Conservation (phyloP, 2,113 vertebrate species). For the Paramormyrops kingsleyae region DNA sequence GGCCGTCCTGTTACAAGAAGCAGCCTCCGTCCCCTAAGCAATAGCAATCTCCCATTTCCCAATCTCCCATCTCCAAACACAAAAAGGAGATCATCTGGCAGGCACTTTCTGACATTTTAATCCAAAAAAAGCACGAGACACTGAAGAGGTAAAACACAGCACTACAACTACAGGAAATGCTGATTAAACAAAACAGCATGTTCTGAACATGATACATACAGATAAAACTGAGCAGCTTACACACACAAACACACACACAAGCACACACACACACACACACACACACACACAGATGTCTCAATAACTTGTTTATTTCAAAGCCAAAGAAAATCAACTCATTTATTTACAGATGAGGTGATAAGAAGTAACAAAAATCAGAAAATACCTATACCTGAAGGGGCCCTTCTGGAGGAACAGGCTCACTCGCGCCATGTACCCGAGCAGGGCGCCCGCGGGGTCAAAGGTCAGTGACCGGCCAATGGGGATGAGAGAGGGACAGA, state of each 20-base stretch:
- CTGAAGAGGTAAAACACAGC: not conserved
- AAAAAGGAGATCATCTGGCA: not conserved
- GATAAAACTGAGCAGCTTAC: not conserved
- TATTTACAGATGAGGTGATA: not conserved
- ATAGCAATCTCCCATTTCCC: not conserved
- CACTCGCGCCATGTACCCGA: conserved; percentile 57
- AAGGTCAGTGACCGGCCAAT: conserved; percentile 4
- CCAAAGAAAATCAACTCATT: conserved; percentile 30
- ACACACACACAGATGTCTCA: conserved; percentile 12
- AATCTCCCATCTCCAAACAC: not conserved
- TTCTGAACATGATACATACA: conserved; percentile 25
- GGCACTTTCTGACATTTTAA: not conserved
- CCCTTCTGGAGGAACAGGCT: conserved; percentile 53
- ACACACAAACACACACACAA: not conserved
- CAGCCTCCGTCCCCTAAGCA: not conserved
- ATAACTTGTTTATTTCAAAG: conserved; percentile 22
- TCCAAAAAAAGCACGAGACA: not conserved
- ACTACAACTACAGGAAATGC: not conserved
- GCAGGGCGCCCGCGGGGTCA: conserved; percentile 40
- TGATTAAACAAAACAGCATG: not conserved
- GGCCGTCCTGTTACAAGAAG: not conserved
- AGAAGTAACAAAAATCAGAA: conserved; percentile 21
- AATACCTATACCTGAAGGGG: conserved; percentile 71
- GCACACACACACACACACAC: not conserved
- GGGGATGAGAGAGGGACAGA: conserved; percentile 8